These are phyloP conservation scores for Drosophila carrolli DNA, from an alignment of 1,140 invertebrate genomes.

Conservation along the genomic window DNA sequence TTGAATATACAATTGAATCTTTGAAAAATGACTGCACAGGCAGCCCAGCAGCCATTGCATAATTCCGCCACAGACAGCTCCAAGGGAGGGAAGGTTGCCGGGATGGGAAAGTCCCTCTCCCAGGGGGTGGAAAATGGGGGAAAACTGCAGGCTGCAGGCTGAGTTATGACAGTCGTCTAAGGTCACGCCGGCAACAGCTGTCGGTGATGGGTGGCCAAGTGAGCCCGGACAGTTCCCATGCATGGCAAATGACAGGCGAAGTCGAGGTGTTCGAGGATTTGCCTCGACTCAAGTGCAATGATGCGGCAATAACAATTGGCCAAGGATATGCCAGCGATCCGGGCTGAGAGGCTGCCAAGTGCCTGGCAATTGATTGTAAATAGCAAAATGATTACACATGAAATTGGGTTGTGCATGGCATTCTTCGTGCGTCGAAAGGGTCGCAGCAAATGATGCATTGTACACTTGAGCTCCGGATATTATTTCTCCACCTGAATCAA, in stretches of 20 bases:
- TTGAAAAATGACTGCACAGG: slow-evolving; percentile 40
- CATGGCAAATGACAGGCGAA: slow-evolving; percentile 64
- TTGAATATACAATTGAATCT: slow-evolving; percentile 78
- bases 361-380: slow-evolving; percentile 47
- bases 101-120: background rate
- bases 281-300: slow-evolving; percentile 50
- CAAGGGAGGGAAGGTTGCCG: background rate
- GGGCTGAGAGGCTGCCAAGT: slow-evolving; percentile 21
- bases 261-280: slow-evolving; percentile 57
- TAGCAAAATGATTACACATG: slow-evolving; percentile 46
- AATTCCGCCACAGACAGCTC: slow-evolving; percentile 40
- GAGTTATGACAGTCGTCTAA: slow-evolving; percentile 72
- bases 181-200: slow-evolving; percentile 64
- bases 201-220: slow-evolving; percentile 39
- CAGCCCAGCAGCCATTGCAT: slow-evolving; percentile 52
- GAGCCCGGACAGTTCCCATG: slow-evolving; percentile 49
- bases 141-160: slow-evolving; percentile 36
- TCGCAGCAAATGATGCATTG: background rate
- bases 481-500: background rate
- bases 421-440: background rate
- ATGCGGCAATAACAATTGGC: slow-evolving; percentile 61
- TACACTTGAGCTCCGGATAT: background rate
- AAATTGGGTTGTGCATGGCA: slow-evolving; percentile 19
- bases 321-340: slow-evolving; percentile 44
- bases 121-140: background rate